These are phyloP conservation scores for Tethea ocularis DNA, from an alignment of 2,888 invertebrate species.

Conservation along the genomic window DNA sequence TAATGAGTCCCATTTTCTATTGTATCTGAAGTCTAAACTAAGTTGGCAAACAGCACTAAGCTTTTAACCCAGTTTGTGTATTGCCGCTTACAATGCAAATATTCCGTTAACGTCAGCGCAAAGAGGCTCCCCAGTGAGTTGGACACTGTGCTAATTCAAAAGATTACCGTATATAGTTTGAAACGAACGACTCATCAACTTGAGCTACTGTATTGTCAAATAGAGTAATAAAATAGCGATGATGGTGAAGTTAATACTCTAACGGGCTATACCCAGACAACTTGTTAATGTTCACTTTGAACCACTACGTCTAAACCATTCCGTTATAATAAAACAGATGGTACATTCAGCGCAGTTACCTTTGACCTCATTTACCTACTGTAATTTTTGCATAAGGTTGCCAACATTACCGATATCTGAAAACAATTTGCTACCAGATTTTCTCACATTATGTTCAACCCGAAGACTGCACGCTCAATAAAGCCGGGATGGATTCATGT, in stretches of 20 bases:
- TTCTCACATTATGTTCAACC: not conserved
- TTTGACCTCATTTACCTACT: not conserved
- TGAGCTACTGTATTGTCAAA: not conserved
- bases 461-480: not conserved
- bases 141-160: slow-evolving; percentile 40
- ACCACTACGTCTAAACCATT: slow-evolving; percentile 12
- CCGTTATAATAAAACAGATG: not conserved
- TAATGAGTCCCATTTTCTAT: not conserved
- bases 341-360: not conserved
- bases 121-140: slow-evolving; percentile 34
- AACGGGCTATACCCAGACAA: slow-evolving; percentile 30
- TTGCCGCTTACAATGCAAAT: slow-evolving; percentile 54
- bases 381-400: not conserved
- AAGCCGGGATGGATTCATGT: slow-evolving; percentile 17
- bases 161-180: slow-evolving; percentile 17
- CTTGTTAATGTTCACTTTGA: slow-evolving; percentile 25
- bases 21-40: no score
- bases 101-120: slow-evolving; percentile 56
- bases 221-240: not conserved
- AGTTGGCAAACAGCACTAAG: slow-evolving; percentile 55
- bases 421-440: slow-evolving; percentile 6
- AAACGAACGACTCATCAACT: not conserved
- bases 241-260: slow-evolving; percentile 33
- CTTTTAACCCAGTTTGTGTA: slow-evolving; percentile 69
- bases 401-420: not conserved